A percentile compares a stretch with the other conserved stretches of the same genome.
These are phyloP conservation scores for Drosophila parvula DNA, from an alignment of 1,140 invertebrate species.

Conservation along the genomic window DNA sequence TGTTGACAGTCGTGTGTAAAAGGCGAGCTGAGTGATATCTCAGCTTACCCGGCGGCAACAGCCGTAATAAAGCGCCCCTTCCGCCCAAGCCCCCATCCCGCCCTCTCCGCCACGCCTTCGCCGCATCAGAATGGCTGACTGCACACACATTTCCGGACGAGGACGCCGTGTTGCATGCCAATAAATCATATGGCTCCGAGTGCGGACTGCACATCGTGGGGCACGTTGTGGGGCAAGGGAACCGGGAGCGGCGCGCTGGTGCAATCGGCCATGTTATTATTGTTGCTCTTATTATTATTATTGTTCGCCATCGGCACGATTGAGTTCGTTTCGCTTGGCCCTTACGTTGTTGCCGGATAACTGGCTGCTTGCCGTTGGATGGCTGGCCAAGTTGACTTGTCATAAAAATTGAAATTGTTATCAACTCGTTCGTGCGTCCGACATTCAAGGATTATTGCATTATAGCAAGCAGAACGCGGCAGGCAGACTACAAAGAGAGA, in stretches of 20 bases:
- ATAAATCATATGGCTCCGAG: constrained; percentile 75
- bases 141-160: constrained; percentile 52
- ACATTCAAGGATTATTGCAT: constrained; percentile 80
- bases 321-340: constrained; percentile 64
- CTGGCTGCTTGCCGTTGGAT: constrained; percentile 35
- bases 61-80: constrained; percentile 31
- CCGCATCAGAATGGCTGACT: constrained; percentile 61
- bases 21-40: constrained; percentile 52
- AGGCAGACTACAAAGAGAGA: constrained; percentile 6
- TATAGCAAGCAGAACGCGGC: constrained; percentile 51
- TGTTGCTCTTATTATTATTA: constrained; percentile 47
- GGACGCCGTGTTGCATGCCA: constrained; percentile 76
- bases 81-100: constrained; percentile 2
- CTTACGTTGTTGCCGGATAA: constrained; percentile 41
- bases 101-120: not conserved
- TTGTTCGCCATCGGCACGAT: constrained; percentile 53
- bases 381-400: constrained; percentile 72
- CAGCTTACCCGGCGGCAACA: constrained; percentile 33
- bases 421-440: constrained; percentile 79
- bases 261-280: constrained; percentile 80
- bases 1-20: constrained; percentile 46
- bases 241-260: constrained; percentile 57
- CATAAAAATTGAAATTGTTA: constrained; percentile 83
- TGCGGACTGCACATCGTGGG: constrained; percentile 43
- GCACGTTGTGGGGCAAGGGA: constrained; percentile 6